Conservation (phyloP, 2,113 vertebrate genomes). For the Empidonax alnorum region DNA sequence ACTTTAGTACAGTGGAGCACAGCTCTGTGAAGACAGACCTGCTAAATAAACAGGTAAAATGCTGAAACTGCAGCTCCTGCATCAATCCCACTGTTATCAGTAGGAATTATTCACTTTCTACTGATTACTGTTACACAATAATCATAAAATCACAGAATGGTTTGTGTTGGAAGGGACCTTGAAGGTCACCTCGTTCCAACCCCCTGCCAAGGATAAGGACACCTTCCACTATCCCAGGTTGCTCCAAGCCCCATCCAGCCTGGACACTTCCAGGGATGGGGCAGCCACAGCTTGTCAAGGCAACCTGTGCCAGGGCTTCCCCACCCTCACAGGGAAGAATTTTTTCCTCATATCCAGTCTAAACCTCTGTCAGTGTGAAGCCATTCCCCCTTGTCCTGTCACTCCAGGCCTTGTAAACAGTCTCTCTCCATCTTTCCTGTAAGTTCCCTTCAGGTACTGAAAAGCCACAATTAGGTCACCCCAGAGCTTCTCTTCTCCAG, state of each 20-base stretch:
- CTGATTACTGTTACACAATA: neutral
- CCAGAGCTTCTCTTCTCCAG: neutral
- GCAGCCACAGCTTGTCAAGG: neutral
- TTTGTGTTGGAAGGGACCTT: neutral
- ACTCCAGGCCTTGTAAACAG: neutral
- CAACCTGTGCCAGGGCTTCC: neutral
- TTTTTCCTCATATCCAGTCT: neutral
- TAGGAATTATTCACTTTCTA: neutral
- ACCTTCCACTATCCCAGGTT: neutral
- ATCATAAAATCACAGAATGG: neutral
- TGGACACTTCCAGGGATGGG: neutral
- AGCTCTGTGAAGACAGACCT: neutral
- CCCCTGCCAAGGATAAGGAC: neutral
- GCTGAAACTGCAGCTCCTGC: neutral
- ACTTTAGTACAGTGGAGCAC: neutral
- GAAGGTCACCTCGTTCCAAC: neutral
- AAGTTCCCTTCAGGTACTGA: neutral
- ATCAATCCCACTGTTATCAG: neutral
- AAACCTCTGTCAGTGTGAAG: neutral
- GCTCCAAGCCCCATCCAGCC: neutral
- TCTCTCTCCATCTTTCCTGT: neutral
- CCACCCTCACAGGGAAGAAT: neutral
- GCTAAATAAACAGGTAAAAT: neutral
- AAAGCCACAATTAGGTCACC: neutral
- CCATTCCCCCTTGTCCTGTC: neutral